Evolutionary conservation across 2,888 invertebrate genomes (phyloP).

Genomic region (Gastrophysa polygoni): DNA sequence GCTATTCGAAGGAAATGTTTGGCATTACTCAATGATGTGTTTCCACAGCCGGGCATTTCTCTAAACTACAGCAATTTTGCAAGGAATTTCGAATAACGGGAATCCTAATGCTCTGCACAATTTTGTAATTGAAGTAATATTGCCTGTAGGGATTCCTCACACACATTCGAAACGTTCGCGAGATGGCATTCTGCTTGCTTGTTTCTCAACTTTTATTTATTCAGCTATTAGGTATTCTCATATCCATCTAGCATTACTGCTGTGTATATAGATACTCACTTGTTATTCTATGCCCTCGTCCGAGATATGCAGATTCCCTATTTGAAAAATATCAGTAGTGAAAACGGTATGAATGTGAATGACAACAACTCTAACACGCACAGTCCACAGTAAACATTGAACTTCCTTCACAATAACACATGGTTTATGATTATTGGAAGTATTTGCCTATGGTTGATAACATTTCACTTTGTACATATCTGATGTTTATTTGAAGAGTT

Average conservation of each 20-base stretch:
- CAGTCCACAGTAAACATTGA: background rate
- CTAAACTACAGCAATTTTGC: background rate
- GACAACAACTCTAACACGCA: background rate
- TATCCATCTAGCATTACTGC: slow-evolving; percentile 20
- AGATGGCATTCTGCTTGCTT: too few relatives aligned
- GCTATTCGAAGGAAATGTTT: background rate
- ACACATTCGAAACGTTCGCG: slow-evolving; percentile 25
- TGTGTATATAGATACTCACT: slow-evolving; percentile 14
- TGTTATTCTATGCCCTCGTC: slow-evolving; percentile 2
- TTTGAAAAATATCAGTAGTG: background rate
- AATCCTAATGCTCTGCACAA: slow-evolving; percentile 18
- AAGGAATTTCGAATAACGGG: slow-evolving; percentile 10
- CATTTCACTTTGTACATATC: background rate
- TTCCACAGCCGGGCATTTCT: background rate
- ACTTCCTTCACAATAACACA: background rate
- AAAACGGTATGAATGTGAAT: slow-evolving; percentile 1
- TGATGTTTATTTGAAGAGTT: background rate
- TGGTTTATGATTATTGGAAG: background rate
- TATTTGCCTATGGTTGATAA: background rate
- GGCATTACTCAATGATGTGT: background rate
- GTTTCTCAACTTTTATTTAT: slow-evolving; percentile 25
- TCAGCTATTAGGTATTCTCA: slow-evolving; percentile 24
- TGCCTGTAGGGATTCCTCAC: slow-evolving; percentile 24
- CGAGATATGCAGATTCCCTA: background rate
- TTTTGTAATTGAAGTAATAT: slow-evolving; percentile 28